Evolutionary conservation across 1,140 invertebrate species (phyloP).

Genomic region (Leptinotarsa lineolata): DNA sequence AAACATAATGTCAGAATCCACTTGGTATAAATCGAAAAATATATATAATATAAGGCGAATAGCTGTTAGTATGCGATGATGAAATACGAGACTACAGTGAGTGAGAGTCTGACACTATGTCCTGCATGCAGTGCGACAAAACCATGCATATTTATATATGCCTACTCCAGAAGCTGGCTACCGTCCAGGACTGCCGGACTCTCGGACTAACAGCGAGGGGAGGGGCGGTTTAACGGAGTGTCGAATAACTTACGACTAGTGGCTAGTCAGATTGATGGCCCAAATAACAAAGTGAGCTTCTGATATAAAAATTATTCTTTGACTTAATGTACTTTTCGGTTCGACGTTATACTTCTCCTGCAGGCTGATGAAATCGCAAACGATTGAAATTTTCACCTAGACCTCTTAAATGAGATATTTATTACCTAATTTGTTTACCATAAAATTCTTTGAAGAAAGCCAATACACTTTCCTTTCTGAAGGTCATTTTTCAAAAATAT

Average conservation of each 20-base stretch:
- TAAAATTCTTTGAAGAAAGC: too few relatives aligned
- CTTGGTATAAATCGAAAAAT: slow-evolving; percentile 18
- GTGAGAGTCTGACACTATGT: slow-evolving; percentile 57
- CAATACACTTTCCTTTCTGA: too few relatives aligned
- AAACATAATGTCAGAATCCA: slow-evolving; percentile 65
- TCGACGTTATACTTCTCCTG: too few relatives aligned
- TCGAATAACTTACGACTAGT: not conserved
- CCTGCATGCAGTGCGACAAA: slow-evolving; percentile 52
- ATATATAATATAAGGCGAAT: slow-evolving; percentile 25
- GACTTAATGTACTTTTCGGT: too few relatives aligned
- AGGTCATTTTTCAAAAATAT: too few relatives aligned
- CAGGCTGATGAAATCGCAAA: too few relatives aligned
- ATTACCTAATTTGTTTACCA: too few relatives aligned
- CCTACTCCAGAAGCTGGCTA: slow-evolving; percentile 41
- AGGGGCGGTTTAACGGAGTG: not conserved
- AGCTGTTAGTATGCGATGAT: slow-evolving; percentile 40
- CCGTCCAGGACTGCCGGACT: slow-evolving; percentile 36
- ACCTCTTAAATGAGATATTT: too few relatives aligned
- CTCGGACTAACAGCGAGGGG: slow-evolving; percentile 19
- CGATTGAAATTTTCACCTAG: too few relatives aligned
- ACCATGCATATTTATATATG: slow-evolving; percentile 35
- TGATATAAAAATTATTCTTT: too few relatives aligned
- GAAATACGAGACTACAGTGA: slow-evolving; percentile 13
- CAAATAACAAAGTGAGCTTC: too few relatives aligned
- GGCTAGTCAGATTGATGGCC: too few relatives aligned